These are phyloP conservation scores for Pogonus chalceus DNA, from an alignment of 1,140 invertebrate genomes.

Conservation along the genomic window DNA sequence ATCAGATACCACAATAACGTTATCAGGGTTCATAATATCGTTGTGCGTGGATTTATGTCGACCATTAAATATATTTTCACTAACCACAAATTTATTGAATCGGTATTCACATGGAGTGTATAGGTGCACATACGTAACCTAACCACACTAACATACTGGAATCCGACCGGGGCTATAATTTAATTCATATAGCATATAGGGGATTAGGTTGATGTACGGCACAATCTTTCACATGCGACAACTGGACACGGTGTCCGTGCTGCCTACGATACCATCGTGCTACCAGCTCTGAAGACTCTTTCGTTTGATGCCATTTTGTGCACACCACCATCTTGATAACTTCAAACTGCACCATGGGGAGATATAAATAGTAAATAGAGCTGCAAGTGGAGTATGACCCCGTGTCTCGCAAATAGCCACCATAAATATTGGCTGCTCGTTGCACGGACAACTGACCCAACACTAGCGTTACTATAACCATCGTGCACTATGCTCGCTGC, in stretches of 20 bases:
- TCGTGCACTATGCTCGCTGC: conserved; percentile 16
- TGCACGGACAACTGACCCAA: not conserved
- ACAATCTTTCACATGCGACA: conserved; percentile 3
- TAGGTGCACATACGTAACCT: no score
- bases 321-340: conserved; percentile 2
- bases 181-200: not conserved
- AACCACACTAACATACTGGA: not conserved
- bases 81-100: conserved; percentile 6
- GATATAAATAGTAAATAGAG: conserved; percentile 22
- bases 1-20: not conserved
- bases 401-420: conserved; percentile 29
- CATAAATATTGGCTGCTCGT: conserved; percentile 25
- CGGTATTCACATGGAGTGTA: no score
- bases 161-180: not conserved
- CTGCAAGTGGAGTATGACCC: conserved; percentile 16
- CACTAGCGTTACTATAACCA: conserved; percentile 13
- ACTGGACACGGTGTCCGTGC: no score
- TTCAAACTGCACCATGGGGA: conserved; percentile 13
- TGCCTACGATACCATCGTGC: no score
- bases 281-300: no score
- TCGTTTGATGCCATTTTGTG: not conserved
- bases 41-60: not conserved
- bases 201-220: not conserved
- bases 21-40: not conserved
- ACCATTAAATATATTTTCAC: not conserved